Evolutionary conservation across 2,113 vertebrate genomes (phyloP).

Genomic region (Ameiurus melas): DNA sequence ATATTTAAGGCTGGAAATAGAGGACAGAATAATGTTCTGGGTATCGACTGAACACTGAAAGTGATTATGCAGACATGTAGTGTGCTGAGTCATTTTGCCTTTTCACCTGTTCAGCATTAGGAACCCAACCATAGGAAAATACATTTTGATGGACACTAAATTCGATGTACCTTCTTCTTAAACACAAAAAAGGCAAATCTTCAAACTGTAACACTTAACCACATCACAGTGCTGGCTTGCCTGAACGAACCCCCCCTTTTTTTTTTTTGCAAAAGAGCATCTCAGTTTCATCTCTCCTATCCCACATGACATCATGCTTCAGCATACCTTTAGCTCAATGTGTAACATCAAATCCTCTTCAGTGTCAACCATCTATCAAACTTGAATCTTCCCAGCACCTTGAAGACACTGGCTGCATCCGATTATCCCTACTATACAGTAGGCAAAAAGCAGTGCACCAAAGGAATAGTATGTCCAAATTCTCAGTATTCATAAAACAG

Average conservation of each 20-base stretch:
- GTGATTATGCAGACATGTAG: background rate
- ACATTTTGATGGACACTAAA: slow-evolving; percentile 3
- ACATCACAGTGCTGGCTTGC: background rate
- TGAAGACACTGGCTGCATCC: background rate
- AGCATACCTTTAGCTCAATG: slow-evolving; percentile 16
- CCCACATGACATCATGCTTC: slow-evolving; percentile 29
- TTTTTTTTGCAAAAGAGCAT: background rate
- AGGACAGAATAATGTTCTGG: background rate
- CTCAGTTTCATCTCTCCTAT: background rate
- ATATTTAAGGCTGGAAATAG: background rate
- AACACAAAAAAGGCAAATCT: background rate
- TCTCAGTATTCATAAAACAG: too few relatives aligned
- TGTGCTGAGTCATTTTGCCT: background rate
- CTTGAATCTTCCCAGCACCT: slow-evolving; percentile 19
- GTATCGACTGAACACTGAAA: background rate
- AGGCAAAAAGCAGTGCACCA: too few relatives aligned
- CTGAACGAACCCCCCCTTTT: background rate
- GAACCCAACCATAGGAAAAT: background rate
- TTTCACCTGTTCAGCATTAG: slow-evolving; percentile 8
- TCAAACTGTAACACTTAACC: background rate
- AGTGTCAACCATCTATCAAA: slow-evolving; percentile 36
- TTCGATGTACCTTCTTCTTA: background rate
- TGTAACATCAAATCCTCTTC: slow-evolving; percentile 24
- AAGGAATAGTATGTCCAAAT: too few relatives aligned
- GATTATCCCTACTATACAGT: too few relatives aligned